Conservation (phyloP, 2,888 invertebrate genomes). For the Acanthosepion pharaonis region DNA sequence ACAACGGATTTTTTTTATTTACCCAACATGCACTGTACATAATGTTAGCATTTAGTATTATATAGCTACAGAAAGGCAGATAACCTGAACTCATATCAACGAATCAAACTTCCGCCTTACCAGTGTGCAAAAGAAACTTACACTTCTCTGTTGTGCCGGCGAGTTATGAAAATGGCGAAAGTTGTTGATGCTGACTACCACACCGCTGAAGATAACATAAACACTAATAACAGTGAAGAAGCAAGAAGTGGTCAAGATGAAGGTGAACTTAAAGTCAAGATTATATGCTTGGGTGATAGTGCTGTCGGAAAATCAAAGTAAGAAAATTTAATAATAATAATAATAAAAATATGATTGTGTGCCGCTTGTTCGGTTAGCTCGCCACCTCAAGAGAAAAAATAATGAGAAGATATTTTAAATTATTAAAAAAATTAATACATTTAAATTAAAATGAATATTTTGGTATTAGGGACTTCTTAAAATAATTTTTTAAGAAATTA, state of each 20-base stretch:
- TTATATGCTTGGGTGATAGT: conserved; percentile 78
- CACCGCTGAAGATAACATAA: conserved; percentile 36
- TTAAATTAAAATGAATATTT: neutral
- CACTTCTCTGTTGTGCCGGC: neutral
- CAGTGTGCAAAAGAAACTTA: neutral
- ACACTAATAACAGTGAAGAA: neutral
- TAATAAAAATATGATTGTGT: neutral
- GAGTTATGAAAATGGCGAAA: conserved; percentile 52
- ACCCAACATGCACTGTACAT: no score
- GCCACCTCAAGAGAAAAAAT: neutral
- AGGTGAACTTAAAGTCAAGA: conserved; percentile 74
- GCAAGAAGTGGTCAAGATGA: conserved; percentile 49
- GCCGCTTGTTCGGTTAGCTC: neutral
- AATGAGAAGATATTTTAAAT: neutral
- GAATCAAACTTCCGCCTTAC: neutral
- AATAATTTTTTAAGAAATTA: neutral
- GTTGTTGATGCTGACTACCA: conserved; percentile 54
- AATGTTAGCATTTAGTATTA: neutral
- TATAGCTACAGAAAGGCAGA: neutral
- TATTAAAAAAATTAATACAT: neutral
- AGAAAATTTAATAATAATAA: conserved; percentile 53
- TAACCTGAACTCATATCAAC: neutral
- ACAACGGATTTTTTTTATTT: neutral
- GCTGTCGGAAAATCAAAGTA: conserved; percentile 79
- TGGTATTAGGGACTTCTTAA: neutral